phyloP scores from a whole-genome alignment of 2,797 vertebrate genomes.

The Buceros bicornis region DNA sequence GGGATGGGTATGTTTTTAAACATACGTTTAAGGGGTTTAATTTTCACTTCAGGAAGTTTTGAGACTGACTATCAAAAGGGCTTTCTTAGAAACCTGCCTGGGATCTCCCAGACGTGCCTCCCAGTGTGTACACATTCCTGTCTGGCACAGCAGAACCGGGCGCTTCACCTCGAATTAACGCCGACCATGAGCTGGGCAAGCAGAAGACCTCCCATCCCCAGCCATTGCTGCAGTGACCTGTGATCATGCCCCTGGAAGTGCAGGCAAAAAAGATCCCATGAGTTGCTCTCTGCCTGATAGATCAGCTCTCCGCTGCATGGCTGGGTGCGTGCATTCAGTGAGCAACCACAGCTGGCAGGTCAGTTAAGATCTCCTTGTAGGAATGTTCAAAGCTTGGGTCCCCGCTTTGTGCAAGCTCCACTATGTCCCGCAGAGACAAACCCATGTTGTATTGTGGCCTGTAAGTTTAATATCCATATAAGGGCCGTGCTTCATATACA shows the following conservation, averaged over 20 bases:
- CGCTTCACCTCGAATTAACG: background rate
- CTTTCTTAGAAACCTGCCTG: slow-evolving; percentile 23
- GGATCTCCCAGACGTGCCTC: background rate
- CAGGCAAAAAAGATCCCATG: background rate
- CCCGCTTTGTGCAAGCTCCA: background rate
- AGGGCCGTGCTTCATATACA: background rate
- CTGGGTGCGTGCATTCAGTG: fast-evolving
- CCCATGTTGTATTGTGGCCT: fast-evolving
- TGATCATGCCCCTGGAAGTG: background rate
- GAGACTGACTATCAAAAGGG: slow-evolving; percentile 12
- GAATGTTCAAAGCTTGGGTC: background rate
- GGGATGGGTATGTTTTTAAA: slow-evolving; percentile 1
- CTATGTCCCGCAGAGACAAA: background rate
- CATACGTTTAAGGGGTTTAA: slow-evolving; percentile 17
- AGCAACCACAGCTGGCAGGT: background rate
- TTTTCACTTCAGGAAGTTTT: slow-evolving; percentile 55
- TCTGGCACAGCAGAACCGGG: background rate
- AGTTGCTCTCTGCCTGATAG: background rate
- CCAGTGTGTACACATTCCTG: background rate
- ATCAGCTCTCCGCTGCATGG: background rate
- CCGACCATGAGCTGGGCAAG: fast-evolving
- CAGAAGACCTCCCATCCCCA: background rate
- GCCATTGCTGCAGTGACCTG: background rate
- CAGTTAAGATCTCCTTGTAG: background rate
- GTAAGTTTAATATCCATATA: fast-evolving